Base-by-base conservation (phyloP, 2,113 vertebrate genomes). In the Caranx ignobilis region DNA sequence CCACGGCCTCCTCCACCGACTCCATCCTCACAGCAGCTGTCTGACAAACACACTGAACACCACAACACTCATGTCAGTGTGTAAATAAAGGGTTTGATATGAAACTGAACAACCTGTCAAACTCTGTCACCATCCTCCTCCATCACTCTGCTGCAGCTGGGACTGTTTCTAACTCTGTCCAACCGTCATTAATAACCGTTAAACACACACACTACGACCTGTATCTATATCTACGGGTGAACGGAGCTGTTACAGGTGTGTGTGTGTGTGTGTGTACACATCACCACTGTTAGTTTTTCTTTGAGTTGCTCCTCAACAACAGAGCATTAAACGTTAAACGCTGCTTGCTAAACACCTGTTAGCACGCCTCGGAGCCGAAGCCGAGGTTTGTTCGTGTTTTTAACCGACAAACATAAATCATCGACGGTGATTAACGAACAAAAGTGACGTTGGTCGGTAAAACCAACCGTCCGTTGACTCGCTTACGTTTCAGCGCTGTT, bases 11-110 rank as follows among this genome's bases (percentile, higher is more conserved):
- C 63, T 70, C 50, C 61, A 0, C 9, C 1, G 12, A 2, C 47
- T 75, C 43, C 82, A 79, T 83, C 45, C 8, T 31, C 45, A 19
- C 66, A 10, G 62, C 37, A 39, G 34, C 3, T 26, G 56, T 13
- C 21, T 15, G 52, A 21, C 26, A 18, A 10, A 26, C n/a, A 10
- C 11, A 31, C 31, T 11, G 6, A 56, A 31, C 13, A 11, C 19
- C 18, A 50, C 26, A 18, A 48, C 16, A 7, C 18, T 50, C 18
- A 9, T 7, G 48, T 50, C 48, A 50, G 18, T 7, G 9, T 19
- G 48, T 16, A 48, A 7, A 2, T 9, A 50, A 12, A n/a, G 48
- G 7, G 18, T 50, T 19, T 9, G 2, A 50, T 7, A n/a, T 19
- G 6, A 50, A 50, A 19, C 9, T n/a, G 2, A 19, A 16, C 47